A percentile compares a stretch with the other conserved stretches of the same genome.
Evolutionary conservation across 2,888 invertebrate genomes (phyloP).

Genomic region (Apotomis capreana): DNA sequence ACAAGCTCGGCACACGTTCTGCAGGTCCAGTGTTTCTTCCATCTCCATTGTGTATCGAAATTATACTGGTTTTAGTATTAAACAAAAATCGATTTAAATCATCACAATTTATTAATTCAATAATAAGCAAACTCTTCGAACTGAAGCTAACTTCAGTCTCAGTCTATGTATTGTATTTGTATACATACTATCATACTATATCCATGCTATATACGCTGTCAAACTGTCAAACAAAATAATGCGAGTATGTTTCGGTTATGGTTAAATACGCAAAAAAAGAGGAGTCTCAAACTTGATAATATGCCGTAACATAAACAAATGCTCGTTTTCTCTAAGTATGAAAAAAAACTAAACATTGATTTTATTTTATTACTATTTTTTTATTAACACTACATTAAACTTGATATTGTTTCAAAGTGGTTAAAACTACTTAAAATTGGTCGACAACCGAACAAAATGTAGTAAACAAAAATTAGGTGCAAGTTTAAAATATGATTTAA

Average conservation of each 20-base stretch:
- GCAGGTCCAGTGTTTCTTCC: conserved; percentile 64
- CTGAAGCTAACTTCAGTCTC: neutral
- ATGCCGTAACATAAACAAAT: neutral
- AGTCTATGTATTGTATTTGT: no score
- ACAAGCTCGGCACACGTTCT: conserved; percentile 75
- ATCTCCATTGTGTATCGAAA: conserved; percentile 47
- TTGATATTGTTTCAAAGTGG: no score
- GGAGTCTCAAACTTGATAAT: neutral
- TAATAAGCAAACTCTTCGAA: neutral
- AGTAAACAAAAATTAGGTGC: no score
- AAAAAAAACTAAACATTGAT: no score
- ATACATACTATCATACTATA: no score
- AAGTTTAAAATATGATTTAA: no score
- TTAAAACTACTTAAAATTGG: no score
- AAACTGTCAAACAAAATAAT: conserved; percentile 17
- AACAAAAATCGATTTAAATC: neutral
- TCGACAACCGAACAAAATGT: no score
- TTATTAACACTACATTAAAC: no score
- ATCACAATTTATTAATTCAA: neutral
- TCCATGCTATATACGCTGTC: neutral
- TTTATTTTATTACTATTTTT: no score
- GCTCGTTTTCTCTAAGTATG: no score
- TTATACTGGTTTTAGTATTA: neutral
- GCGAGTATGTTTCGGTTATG: neutral
- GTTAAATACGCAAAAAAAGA: neutral